Base-by-base conservation (phyloP, 2,888 invertebrate species). In the Argyresthia goedartella region DNA sequence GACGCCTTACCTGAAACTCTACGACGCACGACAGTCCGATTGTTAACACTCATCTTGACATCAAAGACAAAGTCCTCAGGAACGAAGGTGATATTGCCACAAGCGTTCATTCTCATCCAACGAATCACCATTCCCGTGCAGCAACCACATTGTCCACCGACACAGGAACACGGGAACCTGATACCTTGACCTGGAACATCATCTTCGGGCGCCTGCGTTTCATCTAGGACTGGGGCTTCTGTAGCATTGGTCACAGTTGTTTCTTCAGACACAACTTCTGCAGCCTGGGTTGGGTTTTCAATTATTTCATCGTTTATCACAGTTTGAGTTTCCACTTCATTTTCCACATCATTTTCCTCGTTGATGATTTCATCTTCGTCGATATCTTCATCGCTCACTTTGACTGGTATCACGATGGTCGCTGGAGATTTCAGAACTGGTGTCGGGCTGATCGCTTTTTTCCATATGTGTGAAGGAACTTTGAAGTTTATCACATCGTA, bases 1-100 rank as follows among this genome's bases (percentile, higher is more conserved):
- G 14, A 15, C 11, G 39, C 34, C 67, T 89, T 89, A 88, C 95
- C 94, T 61, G 94, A 93, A 53, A 95, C 87, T 60, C 91, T 89
- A 55, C 91, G 90, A 49, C 91, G 90, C 59, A 92, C 92, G 55
- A 94, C 85, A 14, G 93, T 89, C 54, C 89, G 89, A 59, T 92
- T 91, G 63, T 95, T 95, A 63, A 94, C 88, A 51, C 88, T 87
- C 71, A 95, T 80, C 59, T 88, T 90, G 25, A 94, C 88, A 55
- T 93, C 93, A 67, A 95, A 92, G 34, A 93, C 91, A 69, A 95
- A 95, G 59, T 95, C 95, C 61, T 95, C 94, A 0, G 95, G 93
- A 15, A 92, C 88, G 67, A 95, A 95, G 10, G 91, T 89, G 25
- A 95, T 85, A 66, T 94, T 94, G 44, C 93, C 90, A 71, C 95